Base-by-base conservation (phyloP, 2,888 invertebrate genomes). In the Apamea crenata region DNA sequence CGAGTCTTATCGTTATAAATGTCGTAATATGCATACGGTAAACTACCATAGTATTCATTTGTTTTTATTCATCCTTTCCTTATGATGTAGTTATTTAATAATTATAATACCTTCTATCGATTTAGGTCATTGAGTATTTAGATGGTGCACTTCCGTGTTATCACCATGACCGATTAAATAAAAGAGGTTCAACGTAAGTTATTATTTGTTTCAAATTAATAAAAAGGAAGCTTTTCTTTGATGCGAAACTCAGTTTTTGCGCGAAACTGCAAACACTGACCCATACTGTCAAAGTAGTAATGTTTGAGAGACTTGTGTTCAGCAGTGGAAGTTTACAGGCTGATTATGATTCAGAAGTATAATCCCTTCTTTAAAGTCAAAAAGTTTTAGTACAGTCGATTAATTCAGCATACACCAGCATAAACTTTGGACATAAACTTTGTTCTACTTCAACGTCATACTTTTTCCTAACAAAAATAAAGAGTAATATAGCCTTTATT, bases 331-430 rank as follows among this genome's bases (percentile, higher is more conserved):
- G 8, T 50, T 66, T 56, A 18, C 78, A 32, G 47, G 21, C 47
- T 36, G n/a, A 29, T 74, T 68, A 61, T 56, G 1, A 56, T 36
- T 16, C 16, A 68, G 14, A 69, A 74, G 25, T 47, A 63, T 63
- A 69, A 69, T 2, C 40, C 44, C 47, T 59, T 50, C 32, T 75
- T 66, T 32, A 72, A 65, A 84, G 61, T 68, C 70, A 70, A 50
- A 74, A 84, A 84, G 18, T 80, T 77, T 63, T 8, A 59, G 59
- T 53, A 72, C 40, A 73, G 36, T 40, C 44, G 63, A 82, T 77
- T 68, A 80, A 80, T 73, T 80, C 74, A 82, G 75, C n/a, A n/a
- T 70, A 47, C 56, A 29, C 14, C 56, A 81, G 61, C 63, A 59
- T 65, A 78, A 66, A 50, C 40, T 61, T 32, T 65, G 40, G 21